A percentile compares a stretch with the other conserved stretches of the same genome.
phyloP scores from a whole-genome alignment of 2,113 vertebrate species.

The Hydropotes inermis region DNA sequence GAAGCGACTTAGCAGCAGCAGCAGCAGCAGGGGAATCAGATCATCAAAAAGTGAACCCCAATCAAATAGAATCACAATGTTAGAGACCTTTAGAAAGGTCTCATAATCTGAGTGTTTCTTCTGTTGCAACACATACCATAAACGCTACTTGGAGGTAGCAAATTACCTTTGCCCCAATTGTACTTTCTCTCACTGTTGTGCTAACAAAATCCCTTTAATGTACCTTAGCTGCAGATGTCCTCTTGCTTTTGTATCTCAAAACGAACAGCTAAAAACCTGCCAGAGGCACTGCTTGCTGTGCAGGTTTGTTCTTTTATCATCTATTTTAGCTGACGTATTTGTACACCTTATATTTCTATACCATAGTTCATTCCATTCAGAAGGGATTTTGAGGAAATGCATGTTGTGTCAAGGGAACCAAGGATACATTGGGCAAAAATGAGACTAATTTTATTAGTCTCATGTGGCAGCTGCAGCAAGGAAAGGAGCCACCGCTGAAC shows the following conservation, averaged over 20 bases:
- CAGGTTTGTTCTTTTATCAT: slow-evolving; percentile 55
- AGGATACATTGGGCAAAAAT: slow-evolving; percentile 46
- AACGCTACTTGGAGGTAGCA: neutral
- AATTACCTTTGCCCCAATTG: slow-evolving; percentile 29
- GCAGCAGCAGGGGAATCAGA: neutral
- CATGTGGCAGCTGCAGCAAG: slow-evolving; percentile 24
- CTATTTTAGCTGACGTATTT: slow-evolving; percentile 48
- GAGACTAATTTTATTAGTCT: slow-evolving; percentile 37
- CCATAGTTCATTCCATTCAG: slow-evolving; percentile 27
- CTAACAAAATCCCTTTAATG: slow-evolving; percentile 45
- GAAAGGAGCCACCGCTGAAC: neutral
- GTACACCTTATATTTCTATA: slow-evolving; percentile 44
- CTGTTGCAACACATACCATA: slow-evolving; percentile 6
- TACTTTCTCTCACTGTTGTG: slow-evolving; percentile 3
- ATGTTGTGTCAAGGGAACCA: slow-evolving; percentile 38
- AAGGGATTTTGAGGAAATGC: slow-evolving; percentile 50
- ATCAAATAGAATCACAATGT: slow-evolving; percentile 8
- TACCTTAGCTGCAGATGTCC: slow-evolving; percentile 26
- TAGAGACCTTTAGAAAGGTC: neutral
- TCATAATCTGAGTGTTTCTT: neutral
- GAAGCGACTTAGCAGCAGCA: neutral
- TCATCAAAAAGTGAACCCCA: slow-evolving; percentile 2
- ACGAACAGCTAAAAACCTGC: slow-evolving; percentile 38
- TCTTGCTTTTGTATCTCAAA: slow-evolving; percentile 48
- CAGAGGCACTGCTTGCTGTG: slow-evolving; percentile 41